Conservation (phyloP, 2,888 invertebrate genomes). For the Electrophaes corylata region DNA sequence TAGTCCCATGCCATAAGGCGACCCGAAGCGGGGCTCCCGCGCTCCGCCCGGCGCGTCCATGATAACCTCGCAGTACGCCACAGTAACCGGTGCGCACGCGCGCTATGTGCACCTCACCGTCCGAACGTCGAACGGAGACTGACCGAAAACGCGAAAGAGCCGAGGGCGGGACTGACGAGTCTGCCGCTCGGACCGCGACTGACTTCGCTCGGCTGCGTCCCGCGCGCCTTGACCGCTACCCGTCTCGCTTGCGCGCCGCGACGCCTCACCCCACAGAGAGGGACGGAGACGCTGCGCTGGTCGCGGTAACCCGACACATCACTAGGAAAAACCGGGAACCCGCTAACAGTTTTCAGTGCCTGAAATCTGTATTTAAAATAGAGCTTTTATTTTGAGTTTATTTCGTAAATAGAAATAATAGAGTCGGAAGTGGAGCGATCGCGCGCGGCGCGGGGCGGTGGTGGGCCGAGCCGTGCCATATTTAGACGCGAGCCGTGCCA, state of each 20-base stretch:
- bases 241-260: slow-evolving; percentile 59
- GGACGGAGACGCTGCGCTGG: slow-evolving; percentile 54
- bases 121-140: slow-evolving; percentile 83
- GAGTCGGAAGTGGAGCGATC: slow-evolving; percentile 78
- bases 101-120: slow-evolving; percentile 79
- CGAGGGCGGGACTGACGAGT: slow-evolving; percentile 83
- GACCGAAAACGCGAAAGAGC: slow-evolving; percentile 79
- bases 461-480: slow-evolving; percentile 90
- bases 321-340: slow-evolving; percentile 78
- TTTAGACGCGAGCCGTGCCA: slow-evolving; percentile 92
- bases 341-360: slow-evolving; percentile 77
- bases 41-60: slow-evolving; percentile 95
- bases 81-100: slow-evolving; percentile 83
- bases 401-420: slow-evolving; percentile 85
- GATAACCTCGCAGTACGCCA: slow-evolving; percentile 86
- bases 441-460: slow-evolving; percentile 69
- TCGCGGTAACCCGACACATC: slow-evolving; percentile 82
- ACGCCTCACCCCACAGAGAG: slow-evolving; percentile 49
- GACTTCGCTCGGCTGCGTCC: slow-evolving; percentile 78
- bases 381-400: slow-evolving; percentile 83
- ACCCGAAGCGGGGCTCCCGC: slow-evolving; percentile 95
- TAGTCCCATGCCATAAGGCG: slow-evolving; percentile 94
- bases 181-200: slow-evolving; percentile 85
- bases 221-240: slow-evolving; percentile 78
- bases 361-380: slow-evolving; percentile 81